phyloP scores from a whole-genome alignment of 2,113 vertebrate species.

The Nesoenas mayeri region DNA sequence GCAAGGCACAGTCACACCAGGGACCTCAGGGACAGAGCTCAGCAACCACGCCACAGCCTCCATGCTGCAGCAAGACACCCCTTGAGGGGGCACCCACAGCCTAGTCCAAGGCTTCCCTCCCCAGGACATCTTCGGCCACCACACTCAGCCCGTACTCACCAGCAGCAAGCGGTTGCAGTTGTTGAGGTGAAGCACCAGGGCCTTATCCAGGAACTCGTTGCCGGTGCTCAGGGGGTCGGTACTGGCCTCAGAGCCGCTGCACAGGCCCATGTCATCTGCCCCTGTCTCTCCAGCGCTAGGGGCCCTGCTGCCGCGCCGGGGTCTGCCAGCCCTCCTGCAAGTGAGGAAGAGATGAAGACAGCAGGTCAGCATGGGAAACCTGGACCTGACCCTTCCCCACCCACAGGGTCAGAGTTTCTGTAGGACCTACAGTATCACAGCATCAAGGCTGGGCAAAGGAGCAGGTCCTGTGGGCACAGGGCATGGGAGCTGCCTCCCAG shows the following conservation, averaged over 20 bases:
- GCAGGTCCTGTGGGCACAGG: not conserved
- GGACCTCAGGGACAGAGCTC: not conserved
- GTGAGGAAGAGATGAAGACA: not conserved
- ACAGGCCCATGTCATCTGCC: not conserved
- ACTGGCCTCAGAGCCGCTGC: conserved; percentile 69
- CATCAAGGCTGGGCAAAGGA: not conserved
- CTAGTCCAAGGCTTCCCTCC: not conserved
- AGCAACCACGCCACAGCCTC: not conserved
- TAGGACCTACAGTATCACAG: not conserved
- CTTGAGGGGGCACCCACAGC: not conserved
- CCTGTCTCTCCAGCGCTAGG: not conserved
- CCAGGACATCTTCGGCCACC: not conserved
- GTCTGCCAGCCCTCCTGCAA: conserved; percentile 60
- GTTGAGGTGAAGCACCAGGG: conserved; percentile 86
- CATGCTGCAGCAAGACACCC: accelerated
- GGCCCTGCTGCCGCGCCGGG: not conserved
- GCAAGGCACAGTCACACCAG: not conserved
- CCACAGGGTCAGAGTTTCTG: not conserved
- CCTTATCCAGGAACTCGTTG: conserved; percentile 81
- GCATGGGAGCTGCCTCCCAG: not conserved
- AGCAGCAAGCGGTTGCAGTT: conserved; percentile 88
- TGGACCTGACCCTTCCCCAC: not conserved
- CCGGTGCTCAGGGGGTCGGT: conserved; percentile 83
- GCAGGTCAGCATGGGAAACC: not conserved
- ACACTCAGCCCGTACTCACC: conserved; percentile 73